Conservation (phyloP, 2,797 vertebrate species). For the Chelon auratus region DNA sequence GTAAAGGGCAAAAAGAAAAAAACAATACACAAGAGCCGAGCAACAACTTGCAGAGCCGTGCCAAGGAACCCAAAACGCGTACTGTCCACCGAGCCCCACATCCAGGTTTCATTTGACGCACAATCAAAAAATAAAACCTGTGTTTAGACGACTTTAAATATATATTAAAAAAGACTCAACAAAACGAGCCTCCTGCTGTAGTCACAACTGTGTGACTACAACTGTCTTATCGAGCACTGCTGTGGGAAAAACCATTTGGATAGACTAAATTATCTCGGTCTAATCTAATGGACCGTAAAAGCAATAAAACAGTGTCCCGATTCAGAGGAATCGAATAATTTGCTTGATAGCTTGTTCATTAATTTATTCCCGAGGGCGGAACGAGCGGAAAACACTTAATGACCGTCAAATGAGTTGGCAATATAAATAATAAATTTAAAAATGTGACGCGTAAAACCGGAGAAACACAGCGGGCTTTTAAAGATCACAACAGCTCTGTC, state of each 20-base stretch:
- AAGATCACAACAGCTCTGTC: conserved; percentile 33
- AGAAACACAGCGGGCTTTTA: too few relatives aligned
- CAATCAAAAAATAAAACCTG: conserved; percentile 3
- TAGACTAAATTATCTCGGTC: conserved; percentile 52
- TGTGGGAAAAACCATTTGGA: conserved; percentile 51
- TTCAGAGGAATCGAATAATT: conserved; percentile 51
- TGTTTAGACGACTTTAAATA: conserved; percentile 33
- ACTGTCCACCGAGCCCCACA: conserved; percentile 13
- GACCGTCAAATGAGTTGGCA: conserved; percentile 32
- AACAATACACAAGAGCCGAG: conserved; percentile 74
- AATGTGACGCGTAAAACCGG: background rate
- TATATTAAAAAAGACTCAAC: background rate
- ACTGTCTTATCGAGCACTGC: conserved; percentile 53
- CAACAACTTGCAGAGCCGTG: conserved; percentile 61
- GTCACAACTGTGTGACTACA: conserved; percentile 19
- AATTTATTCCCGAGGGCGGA: conserved; percentile 55
- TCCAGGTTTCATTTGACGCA: conserved; percentile 33
- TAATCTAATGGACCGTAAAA: conserved; percentile 64
- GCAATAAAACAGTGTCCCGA: conserved; percentile 56
- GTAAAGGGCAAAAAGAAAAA: conserved; percentile 73
- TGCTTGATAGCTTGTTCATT: conserved; percentile 62
- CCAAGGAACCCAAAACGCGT: conserved; percentile 38
- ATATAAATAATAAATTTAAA: conserved; percentile 40
- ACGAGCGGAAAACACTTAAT: conserved; percentile 27
- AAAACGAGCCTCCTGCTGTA: conserved; percentile 25